Evolutionary conservation across 2,888 invertebrate species (phyloP).

Genomic region (Branchellion lobata): DNA sequence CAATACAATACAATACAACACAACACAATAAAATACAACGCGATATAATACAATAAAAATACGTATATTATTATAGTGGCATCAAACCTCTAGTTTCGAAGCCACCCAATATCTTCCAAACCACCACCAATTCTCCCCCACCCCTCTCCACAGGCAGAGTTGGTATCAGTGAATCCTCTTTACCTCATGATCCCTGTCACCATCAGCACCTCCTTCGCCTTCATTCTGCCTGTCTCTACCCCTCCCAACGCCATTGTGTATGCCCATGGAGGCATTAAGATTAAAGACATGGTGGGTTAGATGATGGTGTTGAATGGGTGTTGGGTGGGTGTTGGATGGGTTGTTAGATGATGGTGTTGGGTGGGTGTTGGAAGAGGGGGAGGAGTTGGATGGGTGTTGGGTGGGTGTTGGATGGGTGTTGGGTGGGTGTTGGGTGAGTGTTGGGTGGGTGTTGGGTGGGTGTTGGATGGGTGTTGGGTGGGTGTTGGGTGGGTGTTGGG

Average conservation of each 20-base stretch:
- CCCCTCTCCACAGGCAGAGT: constrained; percentile 68
- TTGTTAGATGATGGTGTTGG: constrained; percentile 52
- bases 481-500: too few species aligned
- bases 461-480: neutral
- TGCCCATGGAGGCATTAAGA: constrained; percentile 62
- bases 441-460: neutral
- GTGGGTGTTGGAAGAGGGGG: constrained; percentile 48
- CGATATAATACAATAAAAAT: too few species aligned
- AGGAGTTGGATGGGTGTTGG: neutral
- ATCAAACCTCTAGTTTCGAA: too few species aligned
- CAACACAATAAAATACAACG: too few species aligned
- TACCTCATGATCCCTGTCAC: constrained; percentile 86
- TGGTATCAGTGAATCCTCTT: constrained; percentile 77
- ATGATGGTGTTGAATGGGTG: neutral
- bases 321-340: too few species aligned
- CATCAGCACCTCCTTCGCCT: constrained; percentile 81
- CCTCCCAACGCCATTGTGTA: constrained; percentile 92
- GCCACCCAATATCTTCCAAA: too few species aligned
- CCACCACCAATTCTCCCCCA: too few species aligned
- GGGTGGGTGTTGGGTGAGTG: constrained; percentile 49
- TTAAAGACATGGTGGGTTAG: constrained; percentile 61
- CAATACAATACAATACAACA: too few species aligned
- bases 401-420: constrained; percentile 54
- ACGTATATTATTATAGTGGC: too few species aligned
- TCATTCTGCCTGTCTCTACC: constrained; percentile 90